Base-by-base conservation (phyloP, 1,140 invertebrate species). In the Diuraphis noxia region DNA sequence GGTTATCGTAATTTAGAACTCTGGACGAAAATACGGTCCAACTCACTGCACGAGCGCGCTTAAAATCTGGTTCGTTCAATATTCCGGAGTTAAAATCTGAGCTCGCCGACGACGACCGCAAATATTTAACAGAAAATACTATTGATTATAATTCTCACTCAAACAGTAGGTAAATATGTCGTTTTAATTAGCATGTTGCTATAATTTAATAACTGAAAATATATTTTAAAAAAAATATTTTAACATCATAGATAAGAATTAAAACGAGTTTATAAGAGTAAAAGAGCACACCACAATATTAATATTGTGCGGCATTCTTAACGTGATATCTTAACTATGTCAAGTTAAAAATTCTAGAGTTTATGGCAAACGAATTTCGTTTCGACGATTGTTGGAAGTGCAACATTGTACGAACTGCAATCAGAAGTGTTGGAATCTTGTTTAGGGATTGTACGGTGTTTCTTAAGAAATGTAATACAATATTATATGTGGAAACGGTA, bases 1-100 rank as follows among this genome's bases (percentile, higher is more conserved):
- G 56, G 56, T 72, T 72, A 72, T 72, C 56, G 56, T n/a, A n/a
- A n/a, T 72, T 72, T 72, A 72, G 56, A 72, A 72, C 56, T 72
- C 30, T 72, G 56, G 56, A 72, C 56, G 56, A 72, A n/a, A 72
- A 72, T 13, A n/a, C 56, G 0, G n/a, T 13, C 46, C 46, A 49
- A 49, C 46, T 21, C 7, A 49, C 19, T 0, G 19, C 5, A 13
- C 56, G 13, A n/a, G n/a, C 13, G 17, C 30, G n/a, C 56, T 72
- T 72, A n/a, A 72, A 72, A 72, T 72, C 5, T 72, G 30, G 30
- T 72, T 34, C 30, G 30, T 72, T 72, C 56, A 72, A 72, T 72
- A 72, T 13, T n/a, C 56, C 30, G 56, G 56, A 72, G 30, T n/a
- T 72, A 63, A 72, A n/a, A 72, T 72, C 30, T 6, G 30, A 8